Conservation (phyloP, 1,140 invertebrate species). For the Matsumurasca onukii region DNA sequence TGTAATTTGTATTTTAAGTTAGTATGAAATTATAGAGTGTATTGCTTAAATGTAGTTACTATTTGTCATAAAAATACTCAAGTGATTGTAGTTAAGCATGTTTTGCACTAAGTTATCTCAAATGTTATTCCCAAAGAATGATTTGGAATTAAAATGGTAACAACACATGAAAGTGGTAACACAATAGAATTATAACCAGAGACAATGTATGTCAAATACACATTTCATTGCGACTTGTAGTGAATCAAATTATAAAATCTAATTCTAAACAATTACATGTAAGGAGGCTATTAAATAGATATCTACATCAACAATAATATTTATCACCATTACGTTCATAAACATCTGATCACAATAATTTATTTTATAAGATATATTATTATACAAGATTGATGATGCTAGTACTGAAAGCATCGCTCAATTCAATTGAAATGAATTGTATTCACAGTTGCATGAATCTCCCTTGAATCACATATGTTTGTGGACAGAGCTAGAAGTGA, state of each 20-base stretch:
- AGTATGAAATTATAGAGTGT: too few relatives aligned
- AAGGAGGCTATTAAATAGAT: constrained; percentile 16
- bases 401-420: constrained; percentile 14
- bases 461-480: constrained; percentile 22
- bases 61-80: too few relatives aligned
- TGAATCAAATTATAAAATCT: constrained; percentile 3
- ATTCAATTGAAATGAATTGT: constrained; percentile 17
- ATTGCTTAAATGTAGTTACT: too few relatives aligned
- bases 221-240: too few relatives aligned
- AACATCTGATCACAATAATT: constrained; percentile 30
- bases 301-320: constrained; percentile 29
- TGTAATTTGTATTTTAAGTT: too few relatives aligned
- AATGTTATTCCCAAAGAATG: not conserved
- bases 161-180: constrained; percentile 17
- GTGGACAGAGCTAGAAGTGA: not conserved
- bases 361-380: constrained; percentile 29
- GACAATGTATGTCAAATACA: too few relatives aligned
- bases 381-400: constrained; percentile 25
- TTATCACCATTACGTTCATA: constrained; percentile 30
- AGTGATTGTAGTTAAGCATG: too few relatives aligned
- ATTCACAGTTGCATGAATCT: constrained; percentile 28
- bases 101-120: too few relatives aligned
- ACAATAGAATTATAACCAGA: not conserved
- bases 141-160: constrained; percentile 20
- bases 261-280: too few relatives aligned